phyloP scores from a whole-genome alignment of 2,797 vertebrate genomes.

The Onychomys leucogaster region DNA sequence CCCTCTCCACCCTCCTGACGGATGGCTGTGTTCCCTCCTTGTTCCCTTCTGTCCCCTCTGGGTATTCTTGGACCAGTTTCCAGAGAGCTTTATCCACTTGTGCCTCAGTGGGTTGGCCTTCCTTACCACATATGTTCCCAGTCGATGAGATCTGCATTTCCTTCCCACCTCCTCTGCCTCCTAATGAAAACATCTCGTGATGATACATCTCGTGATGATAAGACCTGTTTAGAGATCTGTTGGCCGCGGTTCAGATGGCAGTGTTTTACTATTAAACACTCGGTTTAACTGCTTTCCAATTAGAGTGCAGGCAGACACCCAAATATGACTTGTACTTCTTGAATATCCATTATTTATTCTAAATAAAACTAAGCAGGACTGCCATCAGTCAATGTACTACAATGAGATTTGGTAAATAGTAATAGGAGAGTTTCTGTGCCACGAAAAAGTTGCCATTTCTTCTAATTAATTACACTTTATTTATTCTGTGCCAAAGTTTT shows the following conservation, averaged over 20 bases:
- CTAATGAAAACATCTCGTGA: slow-evolving; percentile 81
- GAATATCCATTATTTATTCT: slow-evolving; percentile 45
- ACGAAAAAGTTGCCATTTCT: slow-evolving; percentile 65
- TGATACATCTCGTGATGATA: slow-evolving; percentile 80
- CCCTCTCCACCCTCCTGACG: neutral
- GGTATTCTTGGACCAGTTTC: neutral
- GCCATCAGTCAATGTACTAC: slow-evolving; percentile 51
- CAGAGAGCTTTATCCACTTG: neutral
- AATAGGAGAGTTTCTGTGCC: slow-evolving; percentile 63
- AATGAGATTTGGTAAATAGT: slow-evolving; percentile 47
- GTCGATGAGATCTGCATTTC: slow-evolving; percentile 80
- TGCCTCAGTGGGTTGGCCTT: slow-evolving; percentile 3
- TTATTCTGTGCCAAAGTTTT: slow-evolving; percentile 80
- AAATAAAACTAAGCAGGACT: slow-evolving; percentile 65
- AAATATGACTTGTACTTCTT: slow-evolving; percentile 59
- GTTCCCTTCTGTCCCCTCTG: neutral
- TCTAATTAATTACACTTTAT: slow-evolving; percentile 74
- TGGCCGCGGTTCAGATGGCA: slow-evolving; percentile 82
- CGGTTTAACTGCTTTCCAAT: slow-evolving; percentile 78
- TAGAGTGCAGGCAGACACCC: slow-evolving; percentile 81
- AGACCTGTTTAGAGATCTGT: slow-evolving; percentile 80
- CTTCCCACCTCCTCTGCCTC: slow-evolving; percentile 82
- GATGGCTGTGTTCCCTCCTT: neutral
- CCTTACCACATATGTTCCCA: slow-evolving; percentile 79
- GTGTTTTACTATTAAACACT: slow-evolving; percentile 82